Conservation (phyloP, 2,888 invertebrate species). For the Cremastobaeus sp. region DNA sequence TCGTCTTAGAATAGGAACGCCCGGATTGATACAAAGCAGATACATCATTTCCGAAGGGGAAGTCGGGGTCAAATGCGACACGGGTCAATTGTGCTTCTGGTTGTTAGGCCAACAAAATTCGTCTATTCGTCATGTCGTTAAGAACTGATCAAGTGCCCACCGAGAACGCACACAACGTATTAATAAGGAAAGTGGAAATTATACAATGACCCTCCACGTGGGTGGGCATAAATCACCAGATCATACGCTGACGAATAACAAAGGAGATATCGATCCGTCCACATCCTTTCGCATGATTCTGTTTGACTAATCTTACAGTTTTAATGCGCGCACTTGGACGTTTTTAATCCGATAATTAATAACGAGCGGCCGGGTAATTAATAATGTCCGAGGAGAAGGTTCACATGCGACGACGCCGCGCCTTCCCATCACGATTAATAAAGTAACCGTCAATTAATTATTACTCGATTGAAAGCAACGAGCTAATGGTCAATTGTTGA, state of each 20-base stretch:
- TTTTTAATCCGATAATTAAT: slow-evolving; percentile 40
- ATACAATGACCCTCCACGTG: slow-evolving; percentile 13
- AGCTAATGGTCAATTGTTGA: slow-evolving; percentile 26
- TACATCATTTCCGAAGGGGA: slow-evolving; percentile 20
- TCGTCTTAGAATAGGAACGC: neutral
- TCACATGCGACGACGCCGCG: slow-evolving; percentile 28
- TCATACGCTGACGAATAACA: slow-evolving; percentile 3
- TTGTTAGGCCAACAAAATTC: slow-evolving; percentile 34
- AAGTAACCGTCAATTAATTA: slow-evolving; percentile 36
- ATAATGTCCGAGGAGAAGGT: slow-evolving; percentile 22
- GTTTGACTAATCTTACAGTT: too few species aligned
- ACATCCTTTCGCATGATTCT: neutral
- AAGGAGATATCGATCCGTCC: slow-evolving; percentile 4
- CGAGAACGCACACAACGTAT: slow-evolving; percentile 26
- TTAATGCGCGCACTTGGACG: neutral
- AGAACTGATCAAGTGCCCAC: slow-evolving; percentile 11
- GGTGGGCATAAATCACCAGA: slow-evolving; percentile 21
- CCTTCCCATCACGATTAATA: slow-evolving; percentile 13
- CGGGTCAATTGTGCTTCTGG: slow-evolving; percentile 45
- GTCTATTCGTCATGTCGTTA: slow-evolving; percentile 32
- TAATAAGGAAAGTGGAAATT: slow-evolving; percentile 31
- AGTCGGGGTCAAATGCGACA: slow-evolving; percentile 45
- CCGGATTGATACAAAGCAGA: slow-evolving; percentile 26
- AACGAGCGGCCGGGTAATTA: slow-evolving; percentile 32
- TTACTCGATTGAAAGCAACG: slow-evolving; percentile 39